phyloP scores from a whole-genome alignment of 2,888 invertebrate species.

The Macropis europaea region DNA sequence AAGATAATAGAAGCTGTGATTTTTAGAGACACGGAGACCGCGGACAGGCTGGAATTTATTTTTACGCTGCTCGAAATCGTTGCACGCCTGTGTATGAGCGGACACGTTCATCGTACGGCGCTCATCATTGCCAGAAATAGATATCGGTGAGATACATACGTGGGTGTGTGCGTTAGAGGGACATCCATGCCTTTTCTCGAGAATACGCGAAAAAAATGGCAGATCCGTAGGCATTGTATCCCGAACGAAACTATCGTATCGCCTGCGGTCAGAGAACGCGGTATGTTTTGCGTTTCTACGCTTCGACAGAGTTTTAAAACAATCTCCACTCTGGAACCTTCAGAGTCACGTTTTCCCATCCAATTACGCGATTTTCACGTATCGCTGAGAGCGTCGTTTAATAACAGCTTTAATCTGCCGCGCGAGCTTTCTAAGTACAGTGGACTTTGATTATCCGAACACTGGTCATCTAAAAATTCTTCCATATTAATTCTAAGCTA shows the following conservation, averaged over 20 bases:
- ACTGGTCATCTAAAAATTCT: too few relatives aligned
- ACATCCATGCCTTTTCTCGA: slow-evolving; percentile 47
- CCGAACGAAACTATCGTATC: too few relatives aligned
- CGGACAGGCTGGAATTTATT: slow-evolving; percentile 60
- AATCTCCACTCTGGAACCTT: not conserved
- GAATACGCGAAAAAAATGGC: slow-evolving; percentile 45
- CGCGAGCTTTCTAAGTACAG: too few relatives aligned
- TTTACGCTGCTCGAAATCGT: slow-evolving; percentile 63
- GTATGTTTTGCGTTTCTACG: not conserved
- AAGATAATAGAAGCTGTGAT: slow-evolving; percentile 3
- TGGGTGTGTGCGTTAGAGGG: slow-evolving; percentile 69
- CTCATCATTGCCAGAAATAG: slow-evolving; percentile 78
- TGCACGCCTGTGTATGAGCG: slow-evolving; percentile 38
- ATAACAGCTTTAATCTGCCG: too few relatives aligned
- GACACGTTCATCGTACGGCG: slow-evolving; percentile 59
- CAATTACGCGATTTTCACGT: too few relatives aligned
- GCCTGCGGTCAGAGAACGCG: too few relatives aligned
- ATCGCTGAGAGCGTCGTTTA: too few relatives aligned
- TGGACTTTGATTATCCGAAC: too few relatives aligned
- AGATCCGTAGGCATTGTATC: slow-evolving; percentile 31
- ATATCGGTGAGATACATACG: slow-evolving; percentile 65
- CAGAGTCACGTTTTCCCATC: not conserved
- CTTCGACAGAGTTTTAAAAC: not conserved
- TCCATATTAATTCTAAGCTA: too few relatives aligned
- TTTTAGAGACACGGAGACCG: slow-evolving; percentile 1